Conservation (phyloP, 2,113 vertebrate species). For the Sturnira hondurensis region DNA sequence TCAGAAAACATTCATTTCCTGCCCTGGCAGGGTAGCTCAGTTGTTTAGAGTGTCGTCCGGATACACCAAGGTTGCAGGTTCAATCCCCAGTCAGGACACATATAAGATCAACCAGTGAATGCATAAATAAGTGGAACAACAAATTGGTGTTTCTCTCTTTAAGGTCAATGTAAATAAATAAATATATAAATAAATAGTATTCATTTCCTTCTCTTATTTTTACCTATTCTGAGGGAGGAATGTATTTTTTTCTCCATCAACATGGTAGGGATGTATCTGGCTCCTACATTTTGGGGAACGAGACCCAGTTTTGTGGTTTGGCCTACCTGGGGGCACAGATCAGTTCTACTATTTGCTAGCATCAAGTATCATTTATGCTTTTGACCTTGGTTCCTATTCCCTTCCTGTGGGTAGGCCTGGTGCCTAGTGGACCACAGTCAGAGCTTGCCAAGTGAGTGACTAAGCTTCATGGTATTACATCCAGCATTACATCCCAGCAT, state of each 20-base stretch:
- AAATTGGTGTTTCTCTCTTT: too few relatives aligned
- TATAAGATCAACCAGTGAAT: background rate
- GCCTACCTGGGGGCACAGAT: background rate
- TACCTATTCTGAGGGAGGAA: background rate
- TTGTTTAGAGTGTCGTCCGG: background rate
- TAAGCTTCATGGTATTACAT: background rate
- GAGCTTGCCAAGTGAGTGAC: background rate
- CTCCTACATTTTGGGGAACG: background rate
- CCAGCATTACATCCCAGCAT: background rate
- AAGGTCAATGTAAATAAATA: too few relatives aligned
- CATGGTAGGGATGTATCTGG: background rate
- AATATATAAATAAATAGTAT: too few relatives aligned
- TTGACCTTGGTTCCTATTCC: background rate
- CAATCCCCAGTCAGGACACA: background rate
- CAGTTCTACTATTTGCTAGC: background rate
- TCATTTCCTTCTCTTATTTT: background rate
- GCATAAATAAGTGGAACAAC: too few relatives aligned
- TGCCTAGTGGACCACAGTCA: background rate
- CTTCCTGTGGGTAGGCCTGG: background rate
- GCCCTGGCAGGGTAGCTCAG: background rate
- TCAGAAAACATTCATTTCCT: background rate
- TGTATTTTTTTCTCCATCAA: background rate
- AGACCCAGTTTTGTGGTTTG: background rate
- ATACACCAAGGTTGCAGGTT: background rate
- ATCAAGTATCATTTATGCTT: background rate